A percentile compares a stretch with the other conserved stretches of the same genome.
These are phyloP conservation scores for Rutilus rutilus DNA, from an alignment of 2,113 vertebrate species.

Conservation along the genomic window DNA sequence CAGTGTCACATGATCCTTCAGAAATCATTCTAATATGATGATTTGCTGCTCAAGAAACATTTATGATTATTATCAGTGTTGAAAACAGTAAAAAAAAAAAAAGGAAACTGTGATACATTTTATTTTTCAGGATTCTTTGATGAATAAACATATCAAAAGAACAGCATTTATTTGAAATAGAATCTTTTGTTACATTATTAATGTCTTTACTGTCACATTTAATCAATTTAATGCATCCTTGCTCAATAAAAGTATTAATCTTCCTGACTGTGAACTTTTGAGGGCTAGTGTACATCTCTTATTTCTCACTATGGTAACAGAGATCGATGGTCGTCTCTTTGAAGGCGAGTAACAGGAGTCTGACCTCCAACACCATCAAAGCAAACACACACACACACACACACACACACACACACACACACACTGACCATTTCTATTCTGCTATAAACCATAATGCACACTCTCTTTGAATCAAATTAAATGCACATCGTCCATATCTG, in stretches of 20 bases:
- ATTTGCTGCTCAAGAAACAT: neutral
- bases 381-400: constrained; percentile 57
- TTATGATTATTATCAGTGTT: neutral
- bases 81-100: no score
- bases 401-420: constrained; percentile 49
- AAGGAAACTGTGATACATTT: neutral
- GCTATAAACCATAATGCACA: neutral
- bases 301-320: constrained; percentile 63
- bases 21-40: no score
- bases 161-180: neutral
- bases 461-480: neutral
- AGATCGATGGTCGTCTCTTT: constrained; percentile 58
- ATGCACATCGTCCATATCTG: neutral
- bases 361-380: constrained; percentile 63
- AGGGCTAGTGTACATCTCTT: neutral
- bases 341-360: constrained; percentile 60
- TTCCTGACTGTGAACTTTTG: neutral
- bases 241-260: neutral
- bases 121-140: neutral
- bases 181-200: neutral
- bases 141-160: neutral
- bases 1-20: no score
- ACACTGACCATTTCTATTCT: neutral
- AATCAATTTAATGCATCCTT: neutral
- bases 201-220: neutral